phyloP scores from a whole-genome alignment of 1,140 invertebrate genomes.

The Sinella curviseta region DNA sequence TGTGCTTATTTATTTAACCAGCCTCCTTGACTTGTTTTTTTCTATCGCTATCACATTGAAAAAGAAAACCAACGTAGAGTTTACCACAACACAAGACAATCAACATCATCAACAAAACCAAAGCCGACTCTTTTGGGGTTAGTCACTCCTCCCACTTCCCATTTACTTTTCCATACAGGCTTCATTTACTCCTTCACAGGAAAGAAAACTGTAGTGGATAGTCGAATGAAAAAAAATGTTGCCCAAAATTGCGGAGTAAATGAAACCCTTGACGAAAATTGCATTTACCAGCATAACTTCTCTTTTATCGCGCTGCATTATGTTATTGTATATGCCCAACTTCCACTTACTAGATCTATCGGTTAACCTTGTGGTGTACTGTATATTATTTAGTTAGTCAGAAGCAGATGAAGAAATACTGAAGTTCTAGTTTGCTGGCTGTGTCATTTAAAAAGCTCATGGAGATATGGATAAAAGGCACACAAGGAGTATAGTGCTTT shows the following conservation, averaged over 20 bases:
- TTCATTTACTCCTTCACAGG: neutral
- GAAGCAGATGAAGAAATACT: no score
- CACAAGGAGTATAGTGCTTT: neutral
- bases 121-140: neutral
- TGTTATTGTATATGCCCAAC: no score
- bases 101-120: slow-evolving; percentile 20
- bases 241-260: neutral
- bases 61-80: no score
- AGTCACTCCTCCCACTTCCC: neutral
- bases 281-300: neutral
- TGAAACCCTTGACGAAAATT: slow-evolving; percentile 16
- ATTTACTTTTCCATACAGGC: neutral
- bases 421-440: no score
- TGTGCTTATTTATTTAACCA: no score
- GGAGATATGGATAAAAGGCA: neutral
- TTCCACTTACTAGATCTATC: no score
- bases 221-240: slow-evolving; percentile 7
- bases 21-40: no score
- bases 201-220: no score
- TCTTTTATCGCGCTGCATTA: no score
- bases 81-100: neutral
- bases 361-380: no score
- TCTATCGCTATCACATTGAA: no score
- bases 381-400: no score
- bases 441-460: neutral